phyloP scores from a whole-genome alignment of 1,140 invertebrate species.

The Nebria ingens region DNA sequence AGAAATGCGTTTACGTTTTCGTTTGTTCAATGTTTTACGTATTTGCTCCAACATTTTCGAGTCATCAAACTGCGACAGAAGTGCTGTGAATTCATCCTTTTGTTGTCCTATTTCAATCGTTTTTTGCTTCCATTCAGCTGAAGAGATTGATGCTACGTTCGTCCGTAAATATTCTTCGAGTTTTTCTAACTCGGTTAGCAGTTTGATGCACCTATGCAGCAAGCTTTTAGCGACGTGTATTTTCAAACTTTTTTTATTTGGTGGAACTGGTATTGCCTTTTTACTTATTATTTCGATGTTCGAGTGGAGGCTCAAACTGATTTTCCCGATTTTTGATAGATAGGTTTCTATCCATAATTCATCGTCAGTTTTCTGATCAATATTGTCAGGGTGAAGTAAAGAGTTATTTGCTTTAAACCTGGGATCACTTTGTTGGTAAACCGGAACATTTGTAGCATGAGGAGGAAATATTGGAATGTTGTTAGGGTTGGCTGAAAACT shows the following conservation, averaged over 20 bases:
- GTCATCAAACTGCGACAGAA: slow-evolving; percentile 34
- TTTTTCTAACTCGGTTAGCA: slow-evolving; percentile 35
- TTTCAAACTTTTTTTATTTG: slow-evolving; percentile 10
- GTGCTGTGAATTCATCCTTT: slow-evolving; percentile 36
- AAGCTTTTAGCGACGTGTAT: slow-evolving; percentile 25
- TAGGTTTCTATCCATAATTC: slow-evolving; percentile 23
- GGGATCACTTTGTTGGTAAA: slow-evolving; percentile 1
- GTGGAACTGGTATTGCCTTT: background rate
- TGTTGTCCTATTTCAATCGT: slow-evolving; percentile 35
- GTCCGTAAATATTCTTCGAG: slow-evolving; percentile 35
- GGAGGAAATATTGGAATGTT: slow-evolving; percentile 1
- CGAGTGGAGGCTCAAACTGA: slow-evolving; percentile 20
- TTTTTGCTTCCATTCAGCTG: slow-evolving; percentile 42
- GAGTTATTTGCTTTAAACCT: background rate
- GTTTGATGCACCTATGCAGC: slow-evolving; percentile 22
- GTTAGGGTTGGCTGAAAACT: background rate
- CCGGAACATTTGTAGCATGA: background rate
- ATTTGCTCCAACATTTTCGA: slow-evolving; percentile 34
- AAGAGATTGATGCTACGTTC: slow-evolving; percentile 35
- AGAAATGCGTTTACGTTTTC: slow-evolving; percentile 44
- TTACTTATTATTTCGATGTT: slow-evolving; percentile 13
- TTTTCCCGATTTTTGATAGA: slow-evolving; percentile 24
- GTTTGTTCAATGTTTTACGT: slow-evolving; percentile 38
- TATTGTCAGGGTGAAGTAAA: background rate
- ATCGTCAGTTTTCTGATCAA: slow-evolving; percentile 19